Evolutionary conservation across 2,113 vertebrate species (phyloP), one percentile per base, ranked within the genome.

Genomic region (Rhombomys opimus): DNA sequence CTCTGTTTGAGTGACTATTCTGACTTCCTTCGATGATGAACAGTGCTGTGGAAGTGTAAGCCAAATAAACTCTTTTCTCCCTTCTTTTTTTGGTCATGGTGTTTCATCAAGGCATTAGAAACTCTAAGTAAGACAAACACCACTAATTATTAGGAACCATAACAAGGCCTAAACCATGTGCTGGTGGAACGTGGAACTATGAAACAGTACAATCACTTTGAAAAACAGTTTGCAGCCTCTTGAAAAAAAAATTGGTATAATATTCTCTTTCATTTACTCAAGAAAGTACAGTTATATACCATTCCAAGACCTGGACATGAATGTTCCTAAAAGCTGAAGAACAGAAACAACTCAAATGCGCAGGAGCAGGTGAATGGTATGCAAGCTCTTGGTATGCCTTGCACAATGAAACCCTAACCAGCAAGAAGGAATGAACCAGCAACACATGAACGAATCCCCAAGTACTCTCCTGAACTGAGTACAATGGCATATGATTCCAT

Each of bases 351-450:
- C 52, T 52, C 27, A 68, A 52, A 68, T 68, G 41, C 41, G 59
- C 46, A 52, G 18, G 84, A 52, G 17, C 30, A 52, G 65, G 65
- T 41, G 61, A 46, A 30, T 0, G 17, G 57, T 15, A 38, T 20
- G 57, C 61, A 9, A 11, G 20, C 0, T 46, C 67, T 11, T 67
- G 70, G 50, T 4, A 4, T 0, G 22, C 0, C 12, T 41, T 46
- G 2, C 2, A 57, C 35, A 20, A 68, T 0, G 12, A 11, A 65
- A 5, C 5, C 20, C 27, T 7, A 27, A 14, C 30, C 54, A 18
- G 68, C 85, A 59, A 15, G 4, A 12, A 63, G n/a, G 68, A 23
- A 30, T 0, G 38, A 46, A 7, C 32, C 2, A 13, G 22, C 0
- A 38, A 76, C 1, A 18, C 5, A 10, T 5, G 25, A n/a, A 61